Evolutionary conservation across 2,888 invertebrate genomes (phyloP).

Genomic region (Ormyrus labotus): DNA sequence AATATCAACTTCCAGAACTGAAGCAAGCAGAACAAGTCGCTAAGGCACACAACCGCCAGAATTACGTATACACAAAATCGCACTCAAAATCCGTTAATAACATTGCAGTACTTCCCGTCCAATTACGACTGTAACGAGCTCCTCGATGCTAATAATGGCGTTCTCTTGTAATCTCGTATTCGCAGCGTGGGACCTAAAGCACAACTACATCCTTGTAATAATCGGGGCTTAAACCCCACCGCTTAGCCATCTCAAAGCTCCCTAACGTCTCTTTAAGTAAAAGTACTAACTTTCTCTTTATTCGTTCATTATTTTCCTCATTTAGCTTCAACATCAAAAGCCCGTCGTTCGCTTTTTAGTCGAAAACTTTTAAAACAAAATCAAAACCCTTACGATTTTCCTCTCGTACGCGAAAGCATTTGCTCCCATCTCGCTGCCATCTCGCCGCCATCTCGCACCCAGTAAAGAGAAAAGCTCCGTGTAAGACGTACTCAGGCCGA

Average conservation of each 20-base stretch:
- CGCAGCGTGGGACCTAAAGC: slow-evolving; percentile 1
- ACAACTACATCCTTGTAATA: background rate
- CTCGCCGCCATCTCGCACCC: background rate
- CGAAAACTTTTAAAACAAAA: no score
- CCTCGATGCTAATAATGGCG: slow-evolving; percentile 25
- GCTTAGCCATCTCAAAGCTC: background rate
- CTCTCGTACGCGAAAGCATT: background rate
- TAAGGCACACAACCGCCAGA: background rate
- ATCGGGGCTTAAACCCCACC: background rate
- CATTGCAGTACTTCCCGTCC: no score
- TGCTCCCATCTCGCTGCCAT: background rate
- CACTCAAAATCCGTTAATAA: background rate
- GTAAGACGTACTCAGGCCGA: no score
- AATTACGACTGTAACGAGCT: background rate
- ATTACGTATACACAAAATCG: slow-evolving; percentile 1
- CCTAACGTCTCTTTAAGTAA: no score
- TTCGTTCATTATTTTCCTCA: no score
- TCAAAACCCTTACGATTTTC: no score
- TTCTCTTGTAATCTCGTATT: slow-evolving; percentile 15
- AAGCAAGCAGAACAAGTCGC: no score
- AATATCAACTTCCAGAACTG: no score
- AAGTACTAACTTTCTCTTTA: no score
- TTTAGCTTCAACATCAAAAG: no score
- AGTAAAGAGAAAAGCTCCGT: background rate
- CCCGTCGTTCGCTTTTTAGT: no score